These are phyloP conservation scores for Botia almorhae DNA, from an alignment of 2,797 vertebrate genomes.

Conservation along the genomic window DNA sequence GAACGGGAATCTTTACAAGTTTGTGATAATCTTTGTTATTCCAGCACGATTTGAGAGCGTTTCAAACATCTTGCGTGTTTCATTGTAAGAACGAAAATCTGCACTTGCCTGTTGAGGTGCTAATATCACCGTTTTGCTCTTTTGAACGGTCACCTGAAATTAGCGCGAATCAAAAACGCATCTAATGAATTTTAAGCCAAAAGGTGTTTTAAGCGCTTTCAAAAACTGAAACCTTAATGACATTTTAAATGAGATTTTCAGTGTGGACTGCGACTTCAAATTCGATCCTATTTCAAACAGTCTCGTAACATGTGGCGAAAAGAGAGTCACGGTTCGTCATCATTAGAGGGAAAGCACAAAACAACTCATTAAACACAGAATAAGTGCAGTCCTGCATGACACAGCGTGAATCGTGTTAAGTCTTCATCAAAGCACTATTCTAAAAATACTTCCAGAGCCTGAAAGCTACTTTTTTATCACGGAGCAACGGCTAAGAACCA, in stretches of 20 bases:
- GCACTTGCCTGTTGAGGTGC: no score
- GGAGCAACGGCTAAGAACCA: neutral
- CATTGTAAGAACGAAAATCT: no score
- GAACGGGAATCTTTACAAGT: no score
- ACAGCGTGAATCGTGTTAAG: neutral
- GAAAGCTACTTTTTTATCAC: slow-evolving; percentile 29
- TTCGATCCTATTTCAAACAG: neutral
- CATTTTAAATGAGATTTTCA: neutral
- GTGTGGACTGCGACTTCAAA: neutral
- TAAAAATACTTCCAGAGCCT: slow-evolving; percentile 38
- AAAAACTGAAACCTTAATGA: neutral
- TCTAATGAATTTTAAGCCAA: no score
- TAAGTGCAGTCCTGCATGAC: neutral
- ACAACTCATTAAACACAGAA: slow-evolving; percentile 6
- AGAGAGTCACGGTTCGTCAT: neutral
- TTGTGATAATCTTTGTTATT: neutral
- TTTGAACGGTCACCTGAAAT: no score
- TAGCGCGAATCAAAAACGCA: no score
- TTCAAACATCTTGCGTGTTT: no score
- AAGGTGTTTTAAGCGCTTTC: neutral
- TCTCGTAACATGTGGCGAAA: neutral
- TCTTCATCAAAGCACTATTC: slow-evolving; percentile 17
- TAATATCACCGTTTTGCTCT: no score
- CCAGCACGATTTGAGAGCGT: no score
- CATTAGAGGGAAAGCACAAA: neutral